phyloP scores from a whole-genome alignment of 2,888 invertebrate species.

The Morpho helenor region DNA sequence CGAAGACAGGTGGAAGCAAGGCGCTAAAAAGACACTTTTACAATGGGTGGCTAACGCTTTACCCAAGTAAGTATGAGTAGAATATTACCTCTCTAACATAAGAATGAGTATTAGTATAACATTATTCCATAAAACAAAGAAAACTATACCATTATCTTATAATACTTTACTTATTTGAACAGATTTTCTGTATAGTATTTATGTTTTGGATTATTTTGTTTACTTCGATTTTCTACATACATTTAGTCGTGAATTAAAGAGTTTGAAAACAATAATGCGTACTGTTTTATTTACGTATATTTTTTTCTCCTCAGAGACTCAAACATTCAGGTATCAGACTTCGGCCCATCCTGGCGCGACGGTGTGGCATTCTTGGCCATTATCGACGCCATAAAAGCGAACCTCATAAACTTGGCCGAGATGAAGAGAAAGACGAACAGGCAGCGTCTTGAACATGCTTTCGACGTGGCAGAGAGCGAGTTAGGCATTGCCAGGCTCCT shows the following conservation, averaged over 20 bases:
- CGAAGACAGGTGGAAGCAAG: conserved; percentile 89
- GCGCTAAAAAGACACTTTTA: conserved; percentile 93
- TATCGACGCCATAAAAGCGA: conserved; percentile 96
- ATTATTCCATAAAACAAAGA: no score
- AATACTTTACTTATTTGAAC: not conserved
- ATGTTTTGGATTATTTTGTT: no score
- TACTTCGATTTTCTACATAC: no score
- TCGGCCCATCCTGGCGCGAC: conserved; percentile 97
- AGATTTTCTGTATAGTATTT: not conserved
- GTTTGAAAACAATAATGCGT: no score
- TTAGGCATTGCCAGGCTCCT: conserved; percentile 94
- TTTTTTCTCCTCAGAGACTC: conserved; percentile 80
- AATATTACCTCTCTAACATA: no score
- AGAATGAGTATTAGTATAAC: no score
- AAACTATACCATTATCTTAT: not conserved
- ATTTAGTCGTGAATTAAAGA: no score
- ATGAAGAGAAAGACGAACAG: conserved; percentile 87
- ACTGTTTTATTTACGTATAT: no score
- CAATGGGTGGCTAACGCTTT: conserved; percentile 97
- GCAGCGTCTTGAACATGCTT: conserved; percentile 93
- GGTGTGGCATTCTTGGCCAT: conserved; percentile 97
- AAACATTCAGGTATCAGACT: conserved; percentile 94
- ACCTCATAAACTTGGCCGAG: conserved; percentile 92
- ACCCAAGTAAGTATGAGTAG: conserved; percentile 81
- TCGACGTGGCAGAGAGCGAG: conserved; percentile 94